phyloP scores from a whole-genome alignment of 2,797 vertebrate species.

The Gastrophryne carolinensis region DNA sequence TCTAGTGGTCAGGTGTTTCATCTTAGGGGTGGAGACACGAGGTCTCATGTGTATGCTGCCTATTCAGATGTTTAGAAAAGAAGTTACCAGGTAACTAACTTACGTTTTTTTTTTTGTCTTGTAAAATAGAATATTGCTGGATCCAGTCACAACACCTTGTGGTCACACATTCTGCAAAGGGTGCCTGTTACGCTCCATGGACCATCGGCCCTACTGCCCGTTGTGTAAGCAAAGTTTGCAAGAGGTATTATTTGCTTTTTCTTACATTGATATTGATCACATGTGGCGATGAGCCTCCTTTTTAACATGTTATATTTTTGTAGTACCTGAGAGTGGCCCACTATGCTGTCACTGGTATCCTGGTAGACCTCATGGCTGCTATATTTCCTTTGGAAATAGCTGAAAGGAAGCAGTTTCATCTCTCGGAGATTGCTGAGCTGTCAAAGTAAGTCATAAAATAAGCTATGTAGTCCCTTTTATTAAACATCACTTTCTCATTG shows the following conservation, averaged over 20 bases:
- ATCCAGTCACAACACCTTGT: slow-evolving; percentile 87
- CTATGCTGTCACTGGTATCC: slow-evolving; percentile 75
- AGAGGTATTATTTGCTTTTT: slow-evolving; percentile 69
- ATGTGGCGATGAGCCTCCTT: too few relatives aligned
- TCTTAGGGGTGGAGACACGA: too few relatives aligned
- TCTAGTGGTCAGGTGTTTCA: too few relatives aligned
- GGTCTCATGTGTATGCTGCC: too few relatives aligned
- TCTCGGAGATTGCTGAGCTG: slow-evolving; percentile 82
- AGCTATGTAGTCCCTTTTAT: neutral
- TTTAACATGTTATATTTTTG: slow-evolving; percentile 34
- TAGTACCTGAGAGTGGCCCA: slow-evolving; percentile 85
- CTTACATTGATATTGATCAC: too few relatives aligned
- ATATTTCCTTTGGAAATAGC: slow-evolving; percentile 77
- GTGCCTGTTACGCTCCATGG: slow-evolving; percentile 87
- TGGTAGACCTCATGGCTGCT: slow-evolving; percentile 77
- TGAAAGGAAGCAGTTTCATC: slow-evolving; percentile 80
- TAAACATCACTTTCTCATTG: too few relatives aligned
- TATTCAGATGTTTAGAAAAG: too few relatives aligned
- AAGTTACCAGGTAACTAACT: too few relatives aligned
- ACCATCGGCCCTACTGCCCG: slow-evolving; percentile 86
- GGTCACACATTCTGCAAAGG: slow-evolving; percentile 92
- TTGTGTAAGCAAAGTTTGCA: slow-evolving; percentile 89
- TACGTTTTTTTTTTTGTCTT: neutral
- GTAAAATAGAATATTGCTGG: slow-evolving; percentile 78
- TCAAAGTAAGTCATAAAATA: slow-evolving; percentile 76